Conservation (phyloP, 2,113 vertebrate species). For the Elanus axillaris region DNA sequence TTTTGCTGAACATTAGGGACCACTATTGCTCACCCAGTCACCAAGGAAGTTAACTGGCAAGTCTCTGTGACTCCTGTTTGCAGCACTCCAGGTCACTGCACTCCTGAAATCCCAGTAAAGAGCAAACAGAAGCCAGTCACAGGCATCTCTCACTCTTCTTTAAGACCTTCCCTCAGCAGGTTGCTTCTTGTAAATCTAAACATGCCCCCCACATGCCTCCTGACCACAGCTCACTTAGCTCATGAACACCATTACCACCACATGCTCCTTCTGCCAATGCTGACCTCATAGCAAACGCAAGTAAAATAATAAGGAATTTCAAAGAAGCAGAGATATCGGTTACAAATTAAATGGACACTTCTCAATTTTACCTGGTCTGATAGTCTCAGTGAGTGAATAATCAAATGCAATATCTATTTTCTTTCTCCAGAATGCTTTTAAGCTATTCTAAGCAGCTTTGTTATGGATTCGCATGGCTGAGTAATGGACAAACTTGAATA, state of each 20-base stretch:
- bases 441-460: background rate
- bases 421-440: background rate
- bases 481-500: background rate
- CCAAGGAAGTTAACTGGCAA: background rate
- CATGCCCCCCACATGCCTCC: rapidly evolving
- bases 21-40: rapidly evolving
- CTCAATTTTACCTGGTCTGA: background rate
- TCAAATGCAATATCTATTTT: background rate
- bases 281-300: background rate
- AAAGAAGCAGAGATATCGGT: background rate
- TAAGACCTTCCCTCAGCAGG: background rate
- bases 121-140: background rate
- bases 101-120: background rate
- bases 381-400: background rate
- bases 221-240: background rate
- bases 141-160: background rate
- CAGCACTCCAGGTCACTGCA: background rate
- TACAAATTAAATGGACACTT: background rate
- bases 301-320: background rate
- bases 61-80: background rate
- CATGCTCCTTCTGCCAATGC: background rate
- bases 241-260: background rate
- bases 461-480: background rate
- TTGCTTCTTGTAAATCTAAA: background rate
- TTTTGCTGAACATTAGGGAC: background rate